Evolutionary conservation across 2,888 invertebrate species (phyloP).

Genomic region (Allygus modestus): DNA sequence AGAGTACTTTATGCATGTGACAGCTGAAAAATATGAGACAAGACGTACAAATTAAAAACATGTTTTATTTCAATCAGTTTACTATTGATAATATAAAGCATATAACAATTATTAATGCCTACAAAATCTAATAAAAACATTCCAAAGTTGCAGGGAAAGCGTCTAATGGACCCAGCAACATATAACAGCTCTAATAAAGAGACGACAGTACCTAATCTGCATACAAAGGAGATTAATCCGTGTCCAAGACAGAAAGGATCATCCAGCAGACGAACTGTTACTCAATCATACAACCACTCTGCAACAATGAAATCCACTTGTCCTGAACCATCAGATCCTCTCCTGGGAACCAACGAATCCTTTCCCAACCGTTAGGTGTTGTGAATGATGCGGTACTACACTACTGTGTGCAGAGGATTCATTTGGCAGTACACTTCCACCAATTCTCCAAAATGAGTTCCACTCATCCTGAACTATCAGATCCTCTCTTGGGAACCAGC

Average conservation of each 20-base stretch:
- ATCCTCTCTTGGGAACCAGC: not conserved
- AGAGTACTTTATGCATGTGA: too few relatives aligned
- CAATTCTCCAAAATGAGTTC: not conserved
- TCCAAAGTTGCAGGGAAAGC: too few relatives aligned
- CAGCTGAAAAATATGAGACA: too few relatives aligned
- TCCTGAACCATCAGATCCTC: slow-evolving; percentile 29
- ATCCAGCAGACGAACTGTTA: not conserved
- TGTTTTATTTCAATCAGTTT: too few relatives aligned
- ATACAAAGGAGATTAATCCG: slow-evolving; percentile 9
- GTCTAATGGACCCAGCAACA: too few relatives aligned
- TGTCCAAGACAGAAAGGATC: slow-evolving; percentile 2
- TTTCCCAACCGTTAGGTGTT: slow-evolving; percentile 35
- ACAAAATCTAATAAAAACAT: too few relatives aligned
- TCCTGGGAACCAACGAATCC: slow-evolving; percentile 26
- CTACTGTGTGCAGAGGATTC: not conserved
- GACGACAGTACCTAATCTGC: not conserved
- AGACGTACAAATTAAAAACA: too few relatives aligned
- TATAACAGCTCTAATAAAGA: not conserved
- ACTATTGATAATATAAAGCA: too few relatives aligned
- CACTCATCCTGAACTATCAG: not conserved
- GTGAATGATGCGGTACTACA: not conserved
- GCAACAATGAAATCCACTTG: slow-evolving; percentile 32
- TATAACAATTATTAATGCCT: too few relatives aligned
- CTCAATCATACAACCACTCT: slow-evolving; percentile 26
- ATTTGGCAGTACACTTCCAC: not conserved